Base-by-base conservation (phyloP, 2,113 vertebrate genomes). In the Megaleporinus macrocephalus region DNA sequence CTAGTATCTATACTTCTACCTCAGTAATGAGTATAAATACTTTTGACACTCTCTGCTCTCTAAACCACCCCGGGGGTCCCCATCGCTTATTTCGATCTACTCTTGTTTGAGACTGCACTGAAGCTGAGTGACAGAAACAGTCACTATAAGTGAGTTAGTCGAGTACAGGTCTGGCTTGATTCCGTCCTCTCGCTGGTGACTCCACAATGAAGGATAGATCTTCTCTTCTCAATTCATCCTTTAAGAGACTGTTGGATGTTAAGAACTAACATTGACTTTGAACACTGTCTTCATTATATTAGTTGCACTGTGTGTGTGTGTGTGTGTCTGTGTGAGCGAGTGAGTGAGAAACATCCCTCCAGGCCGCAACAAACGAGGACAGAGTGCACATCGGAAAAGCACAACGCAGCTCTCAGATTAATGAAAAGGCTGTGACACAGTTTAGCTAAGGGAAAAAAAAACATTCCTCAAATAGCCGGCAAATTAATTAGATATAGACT, bases 391-490 rank as follows among this genome's bases (percentile, higher is more conserved):
- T 83, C 27, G 41, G 53, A 71, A 36, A 63, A 26, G 22, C 26
- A 16, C 69, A 69, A 76, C 66, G 14, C 57, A 66, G 55, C 47
- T 78, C 59, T 69, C 55, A 44, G 49, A 84, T 79, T 65, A 59
- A 24, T 18, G 33, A 76, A 33, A 71, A 51, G 36, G 24, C 0
- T 71, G 75, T 82, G 85, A 68, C 77, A 84, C 73, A 86, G 75
- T 83, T 83, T 36, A 68, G 30, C 63, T 49, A 49, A 29, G 3
- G 79, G 73, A 71, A 53, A 44, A 44, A 74, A 85, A 76, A 82
- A 51, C 73, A 51, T 26, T 59, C 71, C 78, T 79, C 53, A 83
- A 83, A 85, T 83, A 86, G 78, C 75, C 59, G 9, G 59, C 26
- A 66, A 18, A 74, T 68, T 84, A 84, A 87, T 83, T 81, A 85